Evolutionary conservation across 2,113 vertebrate genomes (phyloP), one percentile per base, ranked within the genome.

Genomic region (Cyprinodon tularosa): DNA sequence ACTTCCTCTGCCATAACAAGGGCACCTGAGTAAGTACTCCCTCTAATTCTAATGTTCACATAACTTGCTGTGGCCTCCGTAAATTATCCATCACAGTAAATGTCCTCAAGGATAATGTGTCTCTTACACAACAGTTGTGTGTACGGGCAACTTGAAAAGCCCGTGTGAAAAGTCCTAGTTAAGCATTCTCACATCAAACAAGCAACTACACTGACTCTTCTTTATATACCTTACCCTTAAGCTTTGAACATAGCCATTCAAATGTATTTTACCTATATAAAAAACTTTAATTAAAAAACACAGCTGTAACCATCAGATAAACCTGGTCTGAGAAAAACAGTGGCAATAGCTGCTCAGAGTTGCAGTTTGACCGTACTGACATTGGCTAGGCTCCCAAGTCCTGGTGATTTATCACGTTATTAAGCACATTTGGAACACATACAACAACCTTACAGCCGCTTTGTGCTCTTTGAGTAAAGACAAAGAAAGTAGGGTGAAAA

Each of bases 391-490:
- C 82, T 84, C 71, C 83, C 78, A 86, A 71, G 78, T 81, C 79
- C 59, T 1, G n/a, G 65, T 91, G 85, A 92, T 92, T 90, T 91
- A 89, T 91, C 75, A 81, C 86, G 74, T 86, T 83, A 83, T 84
- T 83, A 90, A 77, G 67, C 68, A 72, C 73, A 81, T 83, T 78
- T 86, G 71, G 81, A 90, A 78, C 64, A 50, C 67, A 80, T 47
- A 81, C 76, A 83, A 77, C 83, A 87, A 83, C 80, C 67, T 82
- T 63, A 87, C 3, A n/a, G 66, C 53, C 68, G 76, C 72, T 72
- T 53, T 68, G 37, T 40, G 14, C 67, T 71, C 74, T 74, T 82
- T 39, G 8, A 71, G 78, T 66, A 62, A 50, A 79, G 67, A 80
- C 47, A 37, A 75, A 76, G 62, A 71, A 76, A 53, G 66, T 74